phyloP scores from a whole-genome alignment of 2,888 invertebrate genomes.

The Troides oblongomaculatus region DNA sequence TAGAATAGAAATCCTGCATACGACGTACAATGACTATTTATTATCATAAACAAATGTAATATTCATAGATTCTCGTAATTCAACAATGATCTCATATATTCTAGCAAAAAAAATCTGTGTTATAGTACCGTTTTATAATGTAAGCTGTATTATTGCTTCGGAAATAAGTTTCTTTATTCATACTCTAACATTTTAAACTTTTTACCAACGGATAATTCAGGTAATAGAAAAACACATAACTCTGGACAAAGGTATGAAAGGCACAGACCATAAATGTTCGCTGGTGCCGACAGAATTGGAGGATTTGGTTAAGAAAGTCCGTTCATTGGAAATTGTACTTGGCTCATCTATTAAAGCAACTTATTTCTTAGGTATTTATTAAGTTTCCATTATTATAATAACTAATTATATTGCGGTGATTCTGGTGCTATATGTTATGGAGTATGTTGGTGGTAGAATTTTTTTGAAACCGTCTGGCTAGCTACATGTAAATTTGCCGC shows the following conservation, averaged over 20 bases:
- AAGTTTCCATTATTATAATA: not conserved
- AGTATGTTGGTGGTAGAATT: not conserved
- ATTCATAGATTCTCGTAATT: too few relatives aligned
- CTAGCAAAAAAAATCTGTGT: too few relatives aligned
- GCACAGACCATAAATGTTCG: slow-evolving; percentile 89
- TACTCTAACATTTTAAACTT: not conserved
- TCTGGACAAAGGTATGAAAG: slow-evolving; percentile 85
- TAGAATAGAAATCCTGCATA: too few relatives aligned
- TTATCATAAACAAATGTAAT: too few relatives aligned
- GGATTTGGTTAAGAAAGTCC: slow-evolving; percentile 80
- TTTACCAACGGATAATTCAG: slow-evolving; percentile 53
- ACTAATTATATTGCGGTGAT: not conserved
- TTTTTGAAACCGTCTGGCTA: not conserved
- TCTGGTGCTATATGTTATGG: not conserved
- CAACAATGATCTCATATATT: too few relatives aligned
- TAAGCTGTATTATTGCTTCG: too few relatives aligned
- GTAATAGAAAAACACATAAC: slow-evolving; percentile 90
- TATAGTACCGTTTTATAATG: too few relatives aligned
- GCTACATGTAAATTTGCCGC: not conserved
- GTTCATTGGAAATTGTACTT: slow-evolving; percentile 81
- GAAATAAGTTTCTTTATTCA: too few relatives aligned
- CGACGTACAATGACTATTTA: too few relatives aligned
- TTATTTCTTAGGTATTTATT: slow-evolving; percentile 10
- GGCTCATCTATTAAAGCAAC: slow-evolving; percentile 60
- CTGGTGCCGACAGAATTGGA: slow-evolving; percentile 83